Conservation (phyloP, 2,888 invertebrate genomes). For the Drosophila multiciliata region DNA sequence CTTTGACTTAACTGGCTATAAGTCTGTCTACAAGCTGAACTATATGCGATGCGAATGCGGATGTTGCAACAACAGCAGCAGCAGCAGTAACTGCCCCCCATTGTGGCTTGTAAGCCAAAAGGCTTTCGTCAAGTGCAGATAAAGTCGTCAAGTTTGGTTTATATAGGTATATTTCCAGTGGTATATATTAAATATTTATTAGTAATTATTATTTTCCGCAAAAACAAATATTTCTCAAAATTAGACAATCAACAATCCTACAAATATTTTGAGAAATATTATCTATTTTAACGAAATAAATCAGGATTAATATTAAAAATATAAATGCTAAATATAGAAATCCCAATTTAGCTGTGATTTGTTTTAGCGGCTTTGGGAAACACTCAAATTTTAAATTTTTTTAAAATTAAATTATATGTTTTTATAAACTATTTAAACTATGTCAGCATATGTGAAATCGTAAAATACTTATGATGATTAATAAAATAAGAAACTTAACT, state of each 20-base stretch:
- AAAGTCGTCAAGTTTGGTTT: neutral
- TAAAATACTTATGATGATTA: neutral
- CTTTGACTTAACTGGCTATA: slow-evolving; percentile 15
- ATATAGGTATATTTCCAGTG: neutral
- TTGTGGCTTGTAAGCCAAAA: slow-evolving; percentile 3
- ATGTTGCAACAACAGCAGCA: slow-evolving; percentile 36
- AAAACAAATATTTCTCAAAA: neutral
- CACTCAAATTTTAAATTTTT: neutral
- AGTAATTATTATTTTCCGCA: too few species aligned
- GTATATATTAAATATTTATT: neutral
- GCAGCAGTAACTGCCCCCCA: slow-evolving; percentile 15
- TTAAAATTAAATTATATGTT: neutral
- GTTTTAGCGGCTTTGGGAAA: neutral
- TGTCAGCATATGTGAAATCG: neutral
- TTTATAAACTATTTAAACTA: neutral
- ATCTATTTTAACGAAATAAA: neutral
- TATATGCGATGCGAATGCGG: slow-evolving; percentile 50
- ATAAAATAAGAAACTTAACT: neutral
- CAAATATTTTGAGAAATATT: too few species aligned
- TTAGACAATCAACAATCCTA: neutral
- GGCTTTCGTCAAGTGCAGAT: neutral
- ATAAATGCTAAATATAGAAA: too few species aligned
- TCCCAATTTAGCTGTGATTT: too few species aligned
- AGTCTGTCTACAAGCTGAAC: slow-evolving; percentile 16
- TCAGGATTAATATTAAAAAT: too few species aligned